Base-by-base conservation (phyloP, 2,888 invertebrate genomes). In the Hoplodrina ambigua region DNA sequence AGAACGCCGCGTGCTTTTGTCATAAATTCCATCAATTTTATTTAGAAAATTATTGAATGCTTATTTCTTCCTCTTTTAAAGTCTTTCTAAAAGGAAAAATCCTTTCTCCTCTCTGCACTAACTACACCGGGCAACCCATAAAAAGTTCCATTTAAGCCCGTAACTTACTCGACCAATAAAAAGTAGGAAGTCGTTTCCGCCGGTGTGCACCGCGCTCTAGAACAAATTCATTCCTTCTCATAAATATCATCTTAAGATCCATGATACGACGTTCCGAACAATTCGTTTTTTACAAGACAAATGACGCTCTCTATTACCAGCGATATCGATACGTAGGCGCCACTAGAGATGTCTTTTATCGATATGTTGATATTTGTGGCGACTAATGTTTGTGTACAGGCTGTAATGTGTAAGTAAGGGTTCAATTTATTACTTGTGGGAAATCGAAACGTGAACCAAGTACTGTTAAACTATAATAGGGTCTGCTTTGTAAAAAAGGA, bases 281-380 rank as follows among this genome's bases (percentile, higher is more conserved):
- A 73, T 74, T 69, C 67, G 67, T 72, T 75, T 81, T 74, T 81
- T 81, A 70, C 60, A 70, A 82, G 81, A 82, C 70, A 78, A 83
- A 81, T 69, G 74, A 50, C n/a, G 44, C 56, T 61, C 63, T 60
- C 69, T 59, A 52, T 71, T 62, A 56, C 61, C 37, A 7, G 17
- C 58, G 74, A 75, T 79, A 82, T 69, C 65, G 57, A n/a, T 58
- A 25, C 55, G 11, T 11, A 11, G 13, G 37, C 25, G 54, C 41
- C 52, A 17, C 60, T 78, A 66, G 55, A 60, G 76, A 58, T 44
- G 61, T 53, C 17, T 41, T 56, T 58, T 63, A 55, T 72, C 57
- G 75, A 72, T 77, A 62, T 46, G 37, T 69, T 33, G 50, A 50
- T 63, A 52, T 75, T 52, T 77, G 50, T 54, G 46, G 37, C 52